Evolutionary conservation across 2,113 vertebrate genomes (phyloP), one percentile per base, ranked within the genome.

Genomic region (Siniperca knerii): DNA sequence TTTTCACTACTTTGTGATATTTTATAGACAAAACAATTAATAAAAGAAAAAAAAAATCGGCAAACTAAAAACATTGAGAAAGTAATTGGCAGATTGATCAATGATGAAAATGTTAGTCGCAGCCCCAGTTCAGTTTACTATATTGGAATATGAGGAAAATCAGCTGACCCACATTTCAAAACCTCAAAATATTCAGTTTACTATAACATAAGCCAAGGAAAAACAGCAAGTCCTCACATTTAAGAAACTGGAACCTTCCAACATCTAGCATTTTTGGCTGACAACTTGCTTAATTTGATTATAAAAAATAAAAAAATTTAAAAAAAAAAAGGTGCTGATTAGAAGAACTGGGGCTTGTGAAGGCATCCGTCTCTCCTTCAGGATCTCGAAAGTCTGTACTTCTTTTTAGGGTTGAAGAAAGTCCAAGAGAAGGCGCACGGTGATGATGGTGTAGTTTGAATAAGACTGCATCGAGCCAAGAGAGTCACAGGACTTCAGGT

Each of bases 381-480:
- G 20, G 8, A 8, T 57, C 44, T 70, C 37, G 6, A 23, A 58
- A 44, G 62, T 10, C 67, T 74, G 46, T 18, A 23, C 52, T 79
- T 68, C 23, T 13, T 42, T 25, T 13, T 4, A 67, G n/a, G 66
- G 4, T 29, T 62, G 16, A 15, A 42, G 50, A 58, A 64, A 67
- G 77, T 15, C 48, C 50, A 71, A 74, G 29, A 64, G 75, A 60
- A 42, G 16, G 8, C 48, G 10, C n/a, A 40, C 20, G 6, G 64
- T 61, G 55, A 74, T 67, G 66, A 61, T 54, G 23, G 58, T 46
- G 77, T 16, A 15, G 29, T 65, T 48, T 77, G 58, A 84, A 70
- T 76, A 76, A 72, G 70, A 79, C 23, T 37, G 23, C 76, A 11
- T 2, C 13, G 69, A 76, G 76, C 79, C 81, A 69, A 64, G 40